phyloP scores from a whole-genome alignment of 2,113 vertebrate genomes.

The Percopsis transmontana region DNA sequence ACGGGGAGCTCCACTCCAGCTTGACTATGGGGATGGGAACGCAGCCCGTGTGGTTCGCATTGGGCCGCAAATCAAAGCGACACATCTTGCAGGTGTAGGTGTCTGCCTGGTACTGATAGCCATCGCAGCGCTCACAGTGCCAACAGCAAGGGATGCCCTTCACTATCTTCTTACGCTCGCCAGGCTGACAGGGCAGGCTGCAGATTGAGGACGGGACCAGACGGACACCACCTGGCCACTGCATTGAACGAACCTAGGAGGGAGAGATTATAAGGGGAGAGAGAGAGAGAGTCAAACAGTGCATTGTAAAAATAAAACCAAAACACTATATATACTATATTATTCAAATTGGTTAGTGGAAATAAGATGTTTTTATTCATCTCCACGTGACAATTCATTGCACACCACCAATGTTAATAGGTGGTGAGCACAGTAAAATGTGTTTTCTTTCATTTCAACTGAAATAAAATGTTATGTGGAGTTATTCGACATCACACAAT shows the following conservation, averaged over 20 bases:
- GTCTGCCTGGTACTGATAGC: constrained; percentile 80
- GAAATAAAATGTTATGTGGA: too few relatives aligned
- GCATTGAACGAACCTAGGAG: constrained; percentile 72
- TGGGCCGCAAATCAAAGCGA: constrained; percentile 76
- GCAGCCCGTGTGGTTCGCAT: constrained; percentile 77
- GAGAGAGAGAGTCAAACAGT: neutral
- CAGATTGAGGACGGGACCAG: constrained; percentile 78
- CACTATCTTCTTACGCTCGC: constrained; percentile 79
- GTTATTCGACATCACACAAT: too few relatives aligned
- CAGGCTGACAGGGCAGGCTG: constrained; percentile 73
- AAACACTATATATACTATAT: too few relatives aligned
- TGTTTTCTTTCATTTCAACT: too few relatives aligned
- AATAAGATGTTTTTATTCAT: too few relatives aligned
- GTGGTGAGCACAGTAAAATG: too few relatives aligned
- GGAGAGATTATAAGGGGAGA: neutral
- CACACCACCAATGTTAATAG: too few relatives aligned
- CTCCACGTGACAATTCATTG: too few relatives aligned
- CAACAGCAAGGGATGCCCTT: constrained; percentile 81
- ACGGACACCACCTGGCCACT: constrained; percentile 74
- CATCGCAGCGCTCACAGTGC: constrained; percentile 80
- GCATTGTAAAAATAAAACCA: neutral
- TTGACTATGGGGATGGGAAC: constrained; percentile 77
- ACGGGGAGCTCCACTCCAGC: constrained; percentile 81
- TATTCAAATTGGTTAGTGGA: too few relatives aligned
- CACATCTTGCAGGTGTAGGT: constrained; percentile 80